phyloP scores from a whole-genome alignment of 2,797 vertebrate genomes.

The Florisuga fusca region DNA sequence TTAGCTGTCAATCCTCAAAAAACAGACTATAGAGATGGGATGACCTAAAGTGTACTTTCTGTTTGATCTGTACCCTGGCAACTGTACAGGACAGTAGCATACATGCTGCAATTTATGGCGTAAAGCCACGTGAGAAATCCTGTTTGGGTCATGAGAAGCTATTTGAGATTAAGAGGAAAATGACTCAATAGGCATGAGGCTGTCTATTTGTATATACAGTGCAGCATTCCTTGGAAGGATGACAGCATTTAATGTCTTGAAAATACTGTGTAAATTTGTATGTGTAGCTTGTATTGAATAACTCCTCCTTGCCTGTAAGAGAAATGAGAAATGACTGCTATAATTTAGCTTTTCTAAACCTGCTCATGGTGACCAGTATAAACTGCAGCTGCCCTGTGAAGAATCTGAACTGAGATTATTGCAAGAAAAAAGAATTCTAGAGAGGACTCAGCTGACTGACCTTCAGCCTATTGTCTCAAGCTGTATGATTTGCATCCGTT shows the following conservation, averaged over 20 bases:
- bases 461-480: not conserved
- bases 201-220: constrained; percentile 48
- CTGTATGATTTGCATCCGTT: not conserved
- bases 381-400: not conserved
- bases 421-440: not conserved
- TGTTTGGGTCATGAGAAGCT: not conserved
- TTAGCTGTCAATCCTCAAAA: not conserved
- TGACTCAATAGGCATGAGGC: not conserved
- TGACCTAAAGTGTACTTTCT: constrained; percentile 15
- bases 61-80: not conserved
- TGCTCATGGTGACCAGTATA: not conserved
- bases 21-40: not conserved
- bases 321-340: not conserved
- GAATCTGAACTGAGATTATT: not conserved
- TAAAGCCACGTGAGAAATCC: not conserved
- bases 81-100: not conserved
- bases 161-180: constrained; percentile 15
- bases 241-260: not conserved
- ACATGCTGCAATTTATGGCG: not conserved
- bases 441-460: not conserved
- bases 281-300: not conserved
- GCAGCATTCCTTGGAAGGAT: not conserved
- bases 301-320: not conserved
- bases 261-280: not conserved
- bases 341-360: not conserved